phyloP scores from a whole-genome alignment of 2,888 invertebrate species.

The Andricus curvator region DNA sequence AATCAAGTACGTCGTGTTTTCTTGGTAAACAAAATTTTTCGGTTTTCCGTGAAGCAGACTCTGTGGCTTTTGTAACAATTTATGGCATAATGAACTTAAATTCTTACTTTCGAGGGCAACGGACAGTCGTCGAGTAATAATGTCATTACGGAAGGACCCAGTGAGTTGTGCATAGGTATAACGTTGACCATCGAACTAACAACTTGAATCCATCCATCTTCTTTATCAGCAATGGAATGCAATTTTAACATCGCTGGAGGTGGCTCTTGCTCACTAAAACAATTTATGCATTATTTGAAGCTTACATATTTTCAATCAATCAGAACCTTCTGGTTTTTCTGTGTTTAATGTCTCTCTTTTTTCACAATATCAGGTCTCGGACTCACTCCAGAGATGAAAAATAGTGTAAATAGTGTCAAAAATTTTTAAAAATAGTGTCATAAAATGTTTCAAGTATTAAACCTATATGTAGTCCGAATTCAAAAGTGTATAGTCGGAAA shows the following conservation, averaged over 20 bases:
- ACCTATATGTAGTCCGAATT: too few species aligned
- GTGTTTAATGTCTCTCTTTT: too few species aligned
- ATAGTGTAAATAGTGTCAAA: too few species aligned
- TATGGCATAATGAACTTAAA: not conserved
- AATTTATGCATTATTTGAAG: not conserved
- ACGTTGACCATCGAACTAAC: conserved; percentile 90
- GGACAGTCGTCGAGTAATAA: conserved; percentile 95
- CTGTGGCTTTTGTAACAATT: not conserved
- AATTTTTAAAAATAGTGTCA: too few species aligned
- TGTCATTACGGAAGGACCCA: conserved; percentile 94
- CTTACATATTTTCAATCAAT: not conserved
- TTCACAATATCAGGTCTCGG: too few species aligned
- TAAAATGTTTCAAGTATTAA: too few species aligned
- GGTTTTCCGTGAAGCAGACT: not conserved
- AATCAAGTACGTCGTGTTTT: too few species aligned
- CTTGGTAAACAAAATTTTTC: not conserved
- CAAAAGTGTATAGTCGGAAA: too few species aligned
- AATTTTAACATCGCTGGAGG: conserved; percentile 90
- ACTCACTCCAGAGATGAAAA: too few species aligned
- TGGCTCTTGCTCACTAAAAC: conserved; percentile 90
- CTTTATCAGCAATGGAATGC: conserved; percentile 92
- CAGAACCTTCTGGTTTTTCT: too few species aligned
- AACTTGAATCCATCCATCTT: conserved; percentile 94
- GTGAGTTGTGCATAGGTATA: conserved; percentile 89
- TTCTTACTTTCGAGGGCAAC: conserved; percentile 88